Evolutionary conservation across 2,888 invertebrate genomes (phyloP), one percentile per base, ranked within the genome.

Genomic region (Epistrophe grossulariae): DNA sequence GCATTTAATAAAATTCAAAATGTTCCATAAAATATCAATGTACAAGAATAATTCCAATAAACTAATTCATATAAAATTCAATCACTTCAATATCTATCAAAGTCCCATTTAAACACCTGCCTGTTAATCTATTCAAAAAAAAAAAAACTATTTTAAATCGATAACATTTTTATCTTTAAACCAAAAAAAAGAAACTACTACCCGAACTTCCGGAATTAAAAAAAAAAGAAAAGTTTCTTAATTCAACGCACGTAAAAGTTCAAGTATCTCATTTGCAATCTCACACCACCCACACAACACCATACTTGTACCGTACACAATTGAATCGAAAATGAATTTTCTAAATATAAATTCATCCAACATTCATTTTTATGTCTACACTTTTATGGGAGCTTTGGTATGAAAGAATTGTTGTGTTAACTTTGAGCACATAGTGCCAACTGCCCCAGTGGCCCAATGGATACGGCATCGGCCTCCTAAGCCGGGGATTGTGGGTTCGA

Each of bases 401-500:
- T 28, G 5, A 17, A 5, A 7, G 4, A 13, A 11, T 31, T 17
- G 19, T 73, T 80, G 38, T 80, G 43, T 19, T 55, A 13, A 59
- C 52, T 77, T 43, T 45, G 62, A 38, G 11, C 38, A 59, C 59
- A 40, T 9, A 60, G 71, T 74, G 72, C 38, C 77, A 84, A 70
- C 74, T 38, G 88, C 88, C 88, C 88, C 87, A 88, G 88, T 88
- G 90, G 90, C 90, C 90, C 90, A 90, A 90, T 90, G 90, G 90
- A 90, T 90, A 90, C 90, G 90, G 90, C 90, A 90, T 89, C 90
- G 90, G 90, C 90, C 90, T 90, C 90, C 90, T 90, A 90, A 90
- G 90, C 90, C 90, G 90, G 90, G 90, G 90, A 90, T 90, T 90
- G 90, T 90, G 90, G 90, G 90, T 90, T 90, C 90, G 90, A 90